phyloP scores from a whole-genome alignment of 2,797 vertebrate genomes.

The Carapus acus region DNA sequence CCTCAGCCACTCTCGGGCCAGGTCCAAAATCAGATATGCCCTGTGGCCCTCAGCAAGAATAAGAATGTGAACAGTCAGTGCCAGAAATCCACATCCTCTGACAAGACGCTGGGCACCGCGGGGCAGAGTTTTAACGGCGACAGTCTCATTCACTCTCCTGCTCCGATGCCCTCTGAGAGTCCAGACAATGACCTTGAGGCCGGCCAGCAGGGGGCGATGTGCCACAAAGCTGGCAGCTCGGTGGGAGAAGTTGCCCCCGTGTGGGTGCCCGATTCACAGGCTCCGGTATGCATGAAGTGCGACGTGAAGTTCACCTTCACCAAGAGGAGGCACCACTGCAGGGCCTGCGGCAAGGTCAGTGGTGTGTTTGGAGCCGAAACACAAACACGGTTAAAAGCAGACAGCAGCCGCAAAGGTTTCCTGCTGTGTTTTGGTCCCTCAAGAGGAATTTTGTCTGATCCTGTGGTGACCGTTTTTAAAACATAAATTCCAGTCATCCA shows the following conservation, averaged over 20 bases:
- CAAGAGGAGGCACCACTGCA: slow-evolving; percentile 97
- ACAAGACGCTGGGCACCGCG: slow-evolving; percentile 20
- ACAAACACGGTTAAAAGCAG: background rate
- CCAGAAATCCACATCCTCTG: slow-evolving; percentile 36
- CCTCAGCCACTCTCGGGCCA: slow-evolving; percentile 84
- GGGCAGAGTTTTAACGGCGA: slow-evolving; percentile 59
- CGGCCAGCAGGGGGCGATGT: slow-evolving; percentile 79
- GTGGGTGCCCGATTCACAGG: slow-evolving; percentile 98
- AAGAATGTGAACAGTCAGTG: slow-evolving; percentile 80
- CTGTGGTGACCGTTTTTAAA: no score
- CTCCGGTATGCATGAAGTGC: slow-evolving; percentile 96
- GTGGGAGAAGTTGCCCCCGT: slow-evolving; percentile 94
- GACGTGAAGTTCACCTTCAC: slow-evolving; percentile 98
- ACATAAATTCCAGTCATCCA: no score
- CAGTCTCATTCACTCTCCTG: slow-evolving; percentile 27
- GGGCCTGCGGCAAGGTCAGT: slow-evolving; percentile 97
- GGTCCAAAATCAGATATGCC: slow-evolving; percentile 81
- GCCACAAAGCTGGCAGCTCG: slow-evolving; percentile 78
- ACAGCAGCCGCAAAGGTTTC: no score
- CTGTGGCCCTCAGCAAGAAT: slow-evolving; percentile 77
- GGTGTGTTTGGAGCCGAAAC: background rate
- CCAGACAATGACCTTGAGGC: slow-evolving; percentile 96
- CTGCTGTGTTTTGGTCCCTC: no score
- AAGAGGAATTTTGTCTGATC: no score
- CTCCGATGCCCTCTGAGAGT: slow-evolving; percentile 70